Base-by-base conservation (phyloP, 2,888 invertebrate species). In the Rhogogaster chlorosoma region DNA sequence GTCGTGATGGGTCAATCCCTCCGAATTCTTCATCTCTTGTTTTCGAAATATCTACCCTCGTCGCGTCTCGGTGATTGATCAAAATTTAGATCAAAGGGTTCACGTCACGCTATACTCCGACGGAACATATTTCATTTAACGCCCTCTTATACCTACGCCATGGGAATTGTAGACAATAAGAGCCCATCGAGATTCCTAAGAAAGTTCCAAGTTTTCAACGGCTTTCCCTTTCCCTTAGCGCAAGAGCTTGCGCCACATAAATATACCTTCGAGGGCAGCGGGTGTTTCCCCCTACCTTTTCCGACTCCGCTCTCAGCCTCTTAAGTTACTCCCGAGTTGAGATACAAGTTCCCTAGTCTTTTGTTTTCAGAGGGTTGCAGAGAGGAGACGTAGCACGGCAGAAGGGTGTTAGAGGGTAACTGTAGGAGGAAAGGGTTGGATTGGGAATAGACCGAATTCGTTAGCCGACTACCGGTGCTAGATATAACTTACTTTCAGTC, bases 121-220 rank as follows among this genome's bases (percentile, higher is more conserved):
- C 10, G 4, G 10, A 42, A 73, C 22, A 36, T 73, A 73, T 73
- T 73, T 42, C 42, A 77, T 77, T 77, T 32, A 32, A 77, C 77
- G 32, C 77, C 49, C 29, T 26, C 12, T 26, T 32, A n/a, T 77
- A 38, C n/a, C n/a, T n/a, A n/a, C 32, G 77, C 15, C 53, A n/a
- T 32, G 53, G 32, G 49, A 53, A 49, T 53, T 49, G 53, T 18
- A 49, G 77, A 49, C 77, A 77, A 53, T 53, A 77, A 77, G 77
- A 77, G 45, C 49, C 49, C 61, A 61, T 36, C 38, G 38, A 80
- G 38, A 57, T 80, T 36, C 38, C 61, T 22, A 38, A 57, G 38
- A 80, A 91, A 93, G 91, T 93, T 92, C 88, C 78, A 90, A 93
- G 92, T 92, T 92, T 93, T 92, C 92, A 91, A 89, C 92, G 90